These are phyloP conservation scores for Lonchura striata DNA, from an alignment of 2,113 vertebrate genomes.

Conservation along the genomic window DNA sequence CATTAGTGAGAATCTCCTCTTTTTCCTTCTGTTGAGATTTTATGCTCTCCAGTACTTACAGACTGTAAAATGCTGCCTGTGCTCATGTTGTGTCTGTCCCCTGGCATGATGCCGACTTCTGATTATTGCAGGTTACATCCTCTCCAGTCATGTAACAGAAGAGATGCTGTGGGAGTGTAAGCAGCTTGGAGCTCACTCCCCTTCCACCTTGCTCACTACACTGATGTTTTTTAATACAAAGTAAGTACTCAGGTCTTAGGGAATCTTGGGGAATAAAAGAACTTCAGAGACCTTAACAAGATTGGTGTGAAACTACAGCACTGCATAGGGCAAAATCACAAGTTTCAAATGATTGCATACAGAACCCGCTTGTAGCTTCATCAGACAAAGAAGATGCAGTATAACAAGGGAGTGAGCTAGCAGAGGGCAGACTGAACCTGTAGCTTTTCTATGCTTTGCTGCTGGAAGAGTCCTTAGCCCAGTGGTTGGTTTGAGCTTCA, in stretches of 20 bases:
- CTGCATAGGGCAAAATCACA: background rate
- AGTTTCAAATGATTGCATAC: background rate
- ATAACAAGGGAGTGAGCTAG: background rate
- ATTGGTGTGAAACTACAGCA: background rate
- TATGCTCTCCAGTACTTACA: background rate
- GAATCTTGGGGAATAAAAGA: background rate
- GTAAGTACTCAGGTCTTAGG: conserved; percentile 77
- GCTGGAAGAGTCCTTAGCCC: background rate
- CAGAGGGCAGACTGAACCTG: background rate
- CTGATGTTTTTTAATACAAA: conserved; percentile 99
- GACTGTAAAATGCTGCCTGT: background rate
- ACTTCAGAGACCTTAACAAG: background rate
- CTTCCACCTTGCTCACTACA: conserved; percentile 94
- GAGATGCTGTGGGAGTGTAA: conserved; percentile 99
- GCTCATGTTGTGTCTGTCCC: background rate
- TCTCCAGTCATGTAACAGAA: conserved; percentile 98
- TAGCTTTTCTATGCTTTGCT: background rate
- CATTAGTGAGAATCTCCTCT: background rate
- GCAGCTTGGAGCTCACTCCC: conserved; percentile 97
- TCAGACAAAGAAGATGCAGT: background rate
- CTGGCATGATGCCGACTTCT: conserved; percentile 24
- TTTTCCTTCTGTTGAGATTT: background rate
- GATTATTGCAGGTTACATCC: conserved; percentile 86
- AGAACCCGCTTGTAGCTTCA: background rate
- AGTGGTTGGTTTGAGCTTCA: background rate